Evolutionary conservation across 2,888 invertebrate species (phyloP).

Genomic region (Clusia tigrina): DNA sequence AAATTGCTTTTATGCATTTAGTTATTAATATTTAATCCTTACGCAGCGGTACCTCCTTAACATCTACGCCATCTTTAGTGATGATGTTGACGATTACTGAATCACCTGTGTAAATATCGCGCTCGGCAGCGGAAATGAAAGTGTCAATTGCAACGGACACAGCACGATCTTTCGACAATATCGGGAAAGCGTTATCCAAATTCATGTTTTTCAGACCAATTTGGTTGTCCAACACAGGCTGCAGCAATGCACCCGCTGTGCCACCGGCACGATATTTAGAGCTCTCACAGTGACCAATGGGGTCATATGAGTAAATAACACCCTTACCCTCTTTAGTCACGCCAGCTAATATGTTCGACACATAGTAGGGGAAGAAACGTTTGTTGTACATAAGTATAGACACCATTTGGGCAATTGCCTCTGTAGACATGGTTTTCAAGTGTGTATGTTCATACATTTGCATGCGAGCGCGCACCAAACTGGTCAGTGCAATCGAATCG

Average conservation of each 20-base stretch:
- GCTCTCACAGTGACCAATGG: conserved; percentile 93
- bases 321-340: conserved; percentile 93
- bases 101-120: conserved; percentile 98
- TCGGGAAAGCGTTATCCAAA: conserved; percentile 64
- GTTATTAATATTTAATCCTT: conserved; percentile 93
- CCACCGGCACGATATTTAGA: conserved; percentile 88
- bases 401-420: conserved; percentile 94
- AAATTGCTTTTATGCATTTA: too few species aligned
- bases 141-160: conserved; percentile 89
- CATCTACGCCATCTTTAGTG: conserved; percentile 83
- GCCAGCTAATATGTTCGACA: conserved; percentile 93
- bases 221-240: conserved; percentile 96
- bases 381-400: conserved; percentile 95
- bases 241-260: conserved; percentile 87
- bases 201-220: conserved; percentile 88
- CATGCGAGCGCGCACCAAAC: conserved; percentile 83
- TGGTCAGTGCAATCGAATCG: conserved; percentile 90
- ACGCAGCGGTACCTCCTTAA: conserved; percentile 78
- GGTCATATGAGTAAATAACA: conserved; percentile 95
- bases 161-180: conserved; percentile 82
- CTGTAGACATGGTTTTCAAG: conserved; percentile 89
- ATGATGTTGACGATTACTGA: conserved; percentile 85
- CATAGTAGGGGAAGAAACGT: conserved; percentile 98
- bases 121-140: conserved; percentile 96
- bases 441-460: conserved; percentile 96